phyloP scores from a whole-genome alignment of 1,140 invertebrate species.

The Rhopalosiphum padi region DNA sequence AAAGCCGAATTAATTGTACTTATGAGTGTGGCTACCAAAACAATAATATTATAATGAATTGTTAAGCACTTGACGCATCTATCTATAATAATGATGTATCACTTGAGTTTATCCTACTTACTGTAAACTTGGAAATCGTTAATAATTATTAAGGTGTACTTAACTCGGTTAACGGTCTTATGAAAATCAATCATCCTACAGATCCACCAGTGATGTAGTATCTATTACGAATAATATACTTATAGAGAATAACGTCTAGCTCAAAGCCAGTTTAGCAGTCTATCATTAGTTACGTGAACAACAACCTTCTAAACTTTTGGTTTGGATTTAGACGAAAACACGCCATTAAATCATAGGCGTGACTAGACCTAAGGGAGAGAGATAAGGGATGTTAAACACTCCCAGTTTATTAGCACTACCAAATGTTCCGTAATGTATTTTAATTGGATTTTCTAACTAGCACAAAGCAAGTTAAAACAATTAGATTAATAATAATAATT shows the following conservation, averaged over 20 bases:
- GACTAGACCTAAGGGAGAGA: background rate
- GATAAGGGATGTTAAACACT: background rate
- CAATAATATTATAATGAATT: background rate
- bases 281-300: background rate
- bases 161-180: background rate
- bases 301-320: background rate
- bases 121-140: background rate
- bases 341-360: background rate
- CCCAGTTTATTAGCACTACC: background rate
- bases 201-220: background rate
- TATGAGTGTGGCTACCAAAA: background rate
- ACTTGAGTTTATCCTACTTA: background rate
- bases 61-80: background rate
- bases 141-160: background rate
- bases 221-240: background rate
- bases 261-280: background rate
- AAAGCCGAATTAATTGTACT: background rate
- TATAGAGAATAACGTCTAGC: background rate
- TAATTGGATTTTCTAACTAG: background rate
- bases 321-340: background rate
- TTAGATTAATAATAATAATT: background rate
- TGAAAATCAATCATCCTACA: background rate
- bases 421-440: background rate
- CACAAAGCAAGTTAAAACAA: background rate
- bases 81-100: background rate